Percentiles rank a stretch among this genome's conserved stretches.
These are phyloP conservation scores for Felis chaus DNA, from an alignment of 2,113 vertebrate genomes.

Conservation along the genomic window DNA sequence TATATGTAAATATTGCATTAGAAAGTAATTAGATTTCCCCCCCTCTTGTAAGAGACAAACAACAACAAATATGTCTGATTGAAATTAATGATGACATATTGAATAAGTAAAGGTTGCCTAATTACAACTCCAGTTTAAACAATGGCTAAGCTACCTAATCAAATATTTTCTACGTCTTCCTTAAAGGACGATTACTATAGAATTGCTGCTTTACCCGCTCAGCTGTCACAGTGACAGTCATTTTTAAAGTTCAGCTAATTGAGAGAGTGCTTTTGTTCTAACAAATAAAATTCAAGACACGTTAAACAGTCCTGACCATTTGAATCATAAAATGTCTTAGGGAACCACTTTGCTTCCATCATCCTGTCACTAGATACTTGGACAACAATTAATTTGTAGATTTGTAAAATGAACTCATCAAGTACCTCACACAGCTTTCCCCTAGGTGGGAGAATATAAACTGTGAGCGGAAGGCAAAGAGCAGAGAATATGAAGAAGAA, in stretches of 20 bases:
- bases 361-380: not conserved
- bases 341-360: not conserved
- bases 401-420: not conserved
- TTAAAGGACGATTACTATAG: not conserved
- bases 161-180: not conserved
- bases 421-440: not conserved
- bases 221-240: not conserved
- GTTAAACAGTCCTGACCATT: not conserved
- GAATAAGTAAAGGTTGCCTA: constrained; percentile 26
- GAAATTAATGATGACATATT: constrained; percentile 44
- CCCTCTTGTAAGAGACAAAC: not conserved
- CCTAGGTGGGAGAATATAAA: not conserved
- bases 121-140: not conserved
- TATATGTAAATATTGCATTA: not conserved
- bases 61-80: constrained; percentile 17
- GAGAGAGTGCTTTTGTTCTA: not conserved
- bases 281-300: not conserved
- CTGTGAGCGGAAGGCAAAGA: not conserved
- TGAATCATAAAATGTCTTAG: not conserved
- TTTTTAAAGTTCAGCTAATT: not conserved
- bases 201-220: not conserved
- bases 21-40: constrained; percentile 5
- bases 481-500: not conserved
- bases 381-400: not conserved
- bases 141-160: not conserved